A percentile compares a stretch with the other conserved stretches of the same genome.
Evolutionary conservation across 2,113 vertebrate genomes (phyloP).

Genomic region (Acrocephalus arundinaceus): DNA sequence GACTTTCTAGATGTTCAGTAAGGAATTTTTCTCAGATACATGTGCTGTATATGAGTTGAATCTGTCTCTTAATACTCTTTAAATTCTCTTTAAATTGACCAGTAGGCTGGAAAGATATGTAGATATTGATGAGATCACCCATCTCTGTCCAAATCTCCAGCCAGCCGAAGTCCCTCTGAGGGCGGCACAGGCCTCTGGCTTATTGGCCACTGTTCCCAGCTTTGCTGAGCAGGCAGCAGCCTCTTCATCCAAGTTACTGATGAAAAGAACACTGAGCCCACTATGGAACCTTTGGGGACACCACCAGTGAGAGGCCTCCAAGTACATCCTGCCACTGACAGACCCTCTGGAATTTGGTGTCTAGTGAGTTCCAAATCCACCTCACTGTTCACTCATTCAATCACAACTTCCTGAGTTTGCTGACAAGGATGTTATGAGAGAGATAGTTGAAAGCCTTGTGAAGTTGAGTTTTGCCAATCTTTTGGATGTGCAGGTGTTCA

Average conservation of each 20-base stretch:
- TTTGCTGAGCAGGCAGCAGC: background rate
- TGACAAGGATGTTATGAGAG: too few species aligned
- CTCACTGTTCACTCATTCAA: background rate
- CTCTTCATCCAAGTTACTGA: background rate
- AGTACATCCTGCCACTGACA: background rate
- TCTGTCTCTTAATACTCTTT: background rate
- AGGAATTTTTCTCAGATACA: background rate
- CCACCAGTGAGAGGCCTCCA: background rate
- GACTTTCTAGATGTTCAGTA: background rate
- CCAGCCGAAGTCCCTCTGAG: accelerated
- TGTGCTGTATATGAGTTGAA: background rate
- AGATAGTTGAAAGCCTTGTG: background rate
- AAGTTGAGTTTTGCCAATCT: background rate
- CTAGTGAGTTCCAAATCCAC: background rate
- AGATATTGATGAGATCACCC: background rate
- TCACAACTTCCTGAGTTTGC: background rate
- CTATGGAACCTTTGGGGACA: background rate
- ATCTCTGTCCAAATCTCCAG: background rate
- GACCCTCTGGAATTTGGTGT: background rate
- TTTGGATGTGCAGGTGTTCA: background rate
- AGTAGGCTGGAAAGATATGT: background rate
- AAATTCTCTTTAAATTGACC: background rate
- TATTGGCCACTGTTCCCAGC: background rate
- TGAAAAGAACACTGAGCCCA: background rate
- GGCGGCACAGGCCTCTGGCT: background rate